Conservation (phyloP, 1,140 invertebrate species). For the Lordiphosa mommai region DNA sequence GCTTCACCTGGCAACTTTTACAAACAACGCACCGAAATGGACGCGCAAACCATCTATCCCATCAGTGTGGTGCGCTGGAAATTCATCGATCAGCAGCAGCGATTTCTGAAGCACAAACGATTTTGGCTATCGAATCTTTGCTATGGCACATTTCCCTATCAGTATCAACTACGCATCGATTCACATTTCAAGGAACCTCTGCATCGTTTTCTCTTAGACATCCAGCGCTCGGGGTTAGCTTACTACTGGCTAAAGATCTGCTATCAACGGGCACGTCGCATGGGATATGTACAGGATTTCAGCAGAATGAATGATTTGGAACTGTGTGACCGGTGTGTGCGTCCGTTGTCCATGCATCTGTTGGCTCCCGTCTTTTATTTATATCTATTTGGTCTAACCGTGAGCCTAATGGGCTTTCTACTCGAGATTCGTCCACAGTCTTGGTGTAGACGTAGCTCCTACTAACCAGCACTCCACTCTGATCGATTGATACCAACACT, state of each 20-base stretch:
- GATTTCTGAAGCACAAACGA: constrained; percentile 37
- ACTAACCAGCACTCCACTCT: constrained; percentile 35
- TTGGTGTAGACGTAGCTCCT: constrained; percentile 16
- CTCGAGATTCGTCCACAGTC: constrained; percentile 25
- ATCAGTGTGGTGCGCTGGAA: constrained; percentile 46
- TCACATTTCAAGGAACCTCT: constrained; percentile 54
- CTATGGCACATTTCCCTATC: constrained; percentile 47
- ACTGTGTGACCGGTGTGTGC: background rate
- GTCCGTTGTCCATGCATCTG: constrained; percentile 24
- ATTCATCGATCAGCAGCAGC: constrained; percentile 41
- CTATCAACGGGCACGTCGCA: constrained; percentile 18
- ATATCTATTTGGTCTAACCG: constrained; percentile 34
- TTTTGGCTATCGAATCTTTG: constrained; percentile 49
- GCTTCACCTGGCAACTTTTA: constrained; percentile 14
- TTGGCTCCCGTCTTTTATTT: constrained; percentile 31
- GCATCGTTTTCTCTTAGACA: constrained; percentile 34
- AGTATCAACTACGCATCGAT: constrained; percentile 51
- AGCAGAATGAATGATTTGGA: constrained; percentile 20
- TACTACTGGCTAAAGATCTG: constrained; percentile 20
- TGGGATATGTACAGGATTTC: constrained; percentile 48
- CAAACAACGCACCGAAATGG: constrained; percentile 26
- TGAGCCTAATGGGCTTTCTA: constrained; percentile 35
- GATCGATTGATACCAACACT: constrained; percentile 22
- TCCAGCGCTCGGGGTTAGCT: constrained; percentile 30
- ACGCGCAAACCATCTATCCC: constrained; percentile 41